Evolutionary conservation across 2,888 invertebrate species (phyloP).

Genomic region (Druceiella hillmani): DNA sequence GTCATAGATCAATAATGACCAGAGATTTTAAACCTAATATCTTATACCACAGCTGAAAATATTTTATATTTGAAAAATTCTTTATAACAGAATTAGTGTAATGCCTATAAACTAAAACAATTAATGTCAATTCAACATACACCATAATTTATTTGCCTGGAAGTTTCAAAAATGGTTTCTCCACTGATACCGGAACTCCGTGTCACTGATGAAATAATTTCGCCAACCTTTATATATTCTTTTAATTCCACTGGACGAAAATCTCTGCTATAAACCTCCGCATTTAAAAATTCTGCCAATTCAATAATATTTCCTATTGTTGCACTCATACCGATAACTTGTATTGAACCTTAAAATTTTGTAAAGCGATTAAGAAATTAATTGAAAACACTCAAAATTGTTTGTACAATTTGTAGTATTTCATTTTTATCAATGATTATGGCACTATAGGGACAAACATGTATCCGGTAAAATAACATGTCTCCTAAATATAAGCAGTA

Average conservation of each 20-base stretch:
- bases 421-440: no score
- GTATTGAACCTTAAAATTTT: slow-evolving; percentile 54
- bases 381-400: slow-evolving; percentile 7
- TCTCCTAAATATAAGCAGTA: no score
- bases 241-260: slow-evolving; percentile 86
- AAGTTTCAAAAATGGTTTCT: slow-evolving; percentile 33
- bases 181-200: slow-evolving; percentile 29
- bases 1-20: no score
- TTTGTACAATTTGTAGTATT: background rate
- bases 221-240: slow-evolving; percentile 76
- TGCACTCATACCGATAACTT: slow-evolving; percentile 96
- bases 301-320: slow-evolving; percentile 89
- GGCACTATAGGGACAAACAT: no score
- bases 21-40: no score
- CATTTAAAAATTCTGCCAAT: slow-evolving; percentile 71
- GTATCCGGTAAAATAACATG: no score
- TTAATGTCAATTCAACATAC: slow-evolving; percentile 29
- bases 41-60: no score
- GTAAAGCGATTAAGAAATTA: slow-evolving; percentile 11
- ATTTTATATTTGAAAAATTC: no score
- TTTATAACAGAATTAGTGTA: no score
- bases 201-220: slow-evolving; percentile 37
- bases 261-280: slow-evolving; percentile 74
- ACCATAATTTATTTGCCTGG: slow-evolving; percentile 33
- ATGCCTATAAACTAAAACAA: no score